Percentiles rank a stretch among this genome's conserved stretches.
Conservation (phyloP, 1,140 invertebrate genomes). For the Tribolium madens region DNA sequence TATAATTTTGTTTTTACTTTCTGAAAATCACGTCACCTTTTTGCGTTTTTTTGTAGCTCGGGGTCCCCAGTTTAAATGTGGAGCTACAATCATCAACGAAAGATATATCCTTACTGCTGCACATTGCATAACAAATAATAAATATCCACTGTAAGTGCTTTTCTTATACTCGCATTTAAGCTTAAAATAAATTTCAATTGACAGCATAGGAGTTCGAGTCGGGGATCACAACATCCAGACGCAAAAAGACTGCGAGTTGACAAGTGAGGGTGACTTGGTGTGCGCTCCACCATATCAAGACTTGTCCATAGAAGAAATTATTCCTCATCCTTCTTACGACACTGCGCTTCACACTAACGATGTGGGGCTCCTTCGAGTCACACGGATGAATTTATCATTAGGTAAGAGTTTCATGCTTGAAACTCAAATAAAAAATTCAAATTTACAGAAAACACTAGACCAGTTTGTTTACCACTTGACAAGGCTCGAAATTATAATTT, state of each 20-base stretch:
- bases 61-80: slow-evolving; percentile 71
- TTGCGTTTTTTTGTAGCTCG: slow-evolving; percentile 57
- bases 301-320: slow-evolving; percentile 69
- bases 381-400: slow-evolving; percentile 41
- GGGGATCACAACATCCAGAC: slow-evolving; percentile 74
- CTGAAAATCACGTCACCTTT: slow-evolving; percentile 1
- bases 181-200: slow-evolving; percentile 35
- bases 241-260: slow-evolving; percentile 72
- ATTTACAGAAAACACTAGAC: slow-evolving; percentile 65
- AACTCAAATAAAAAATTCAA: not conserved
- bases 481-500: slow-evolving; percentile 57
- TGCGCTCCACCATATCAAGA: slow-evolving; percentile 73
- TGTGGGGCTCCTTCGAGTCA: slow-evolving; percentile 73
- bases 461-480: slow-evolving; percentile 72
- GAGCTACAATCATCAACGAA: slow-evolving; percentile 74
- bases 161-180: not conserved
- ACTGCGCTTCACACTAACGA: slow-evolving; percentile 69
- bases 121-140: slow-evolving; percentile 72
- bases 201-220: slow-evolving; percentile 69
- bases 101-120: slow-evolving; percentile 79
- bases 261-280: slow-evolving; percentile 57
- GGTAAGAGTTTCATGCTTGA: slow-evolving; percentile 29
- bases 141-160: slow-evolving; percentile 63
- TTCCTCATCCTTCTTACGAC: slow-evolving; percentile 71
- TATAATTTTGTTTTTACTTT: not conserved